These are phyloP conservation scores for Drosophila quasianomalipes DNA, from an alignment of 2,888 invertebrate genomes.

Conservation along the genomic window DNA sequence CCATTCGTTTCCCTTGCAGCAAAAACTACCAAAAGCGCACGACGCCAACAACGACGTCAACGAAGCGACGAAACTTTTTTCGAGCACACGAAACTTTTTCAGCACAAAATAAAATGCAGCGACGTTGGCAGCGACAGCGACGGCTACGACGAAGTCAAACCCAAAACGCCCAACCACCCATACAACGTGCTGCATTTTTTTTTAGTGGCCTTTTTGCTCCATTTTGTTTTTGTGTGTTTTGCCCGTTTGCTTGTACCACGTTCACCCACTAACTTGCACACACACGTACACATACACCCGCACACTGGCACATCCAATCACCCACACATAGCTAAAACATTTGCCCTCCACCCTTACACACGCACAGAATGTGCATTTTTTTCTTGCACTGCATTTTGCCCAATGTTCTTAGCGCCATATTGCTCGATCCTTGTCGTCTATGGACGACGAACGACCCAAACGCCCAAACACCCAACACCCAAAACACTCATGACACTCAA, in stretches of 20 bases:
- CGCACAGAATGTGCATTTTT: conserved; percentile 66
- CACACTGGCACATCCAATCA: conserved; percentile 31
- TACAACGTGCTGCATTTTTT: conserved; percentile 70
- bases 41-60: conserved; percentile 73
- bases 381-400: conserved; percentile 72
- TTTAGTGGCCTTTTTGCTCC: conserved; percentile 71
- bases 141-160: conserved; percentile 55
- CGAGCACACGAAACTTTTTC: conserved; percentile 86
- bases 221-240: conserved; percentile 83
- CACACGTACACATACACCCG: conserved; percentile 24
- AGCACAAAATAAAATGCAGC: conserved; percentile 83
- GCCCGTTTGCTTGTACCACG: conserved; percentile 66
- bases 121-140: conserved; percentile 47
- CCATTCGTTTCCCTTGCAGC: conserved; percentile 63
- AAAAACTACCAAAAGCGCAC: conserved; percentile 74
- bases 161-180: conserved; percentile 40
- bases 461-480: conserved; percentile 18
- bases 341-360: conserved; percentile 51
- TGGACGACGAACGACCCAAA: conserved; percentile 20
- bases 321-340: conserved; percentile 17
- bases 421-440: conserved; percentile 55
- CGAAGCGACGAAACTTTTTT: conserved; percentile 84
- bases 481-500: conserved; percentile 5
- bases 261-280: conserved; percentile 34
- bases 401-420: conserved; percentile 79